phyloP scores from a whole-genome alignment of 2,797 vertebrate species.

The Cryptoblepharus egeriae region DNA sequence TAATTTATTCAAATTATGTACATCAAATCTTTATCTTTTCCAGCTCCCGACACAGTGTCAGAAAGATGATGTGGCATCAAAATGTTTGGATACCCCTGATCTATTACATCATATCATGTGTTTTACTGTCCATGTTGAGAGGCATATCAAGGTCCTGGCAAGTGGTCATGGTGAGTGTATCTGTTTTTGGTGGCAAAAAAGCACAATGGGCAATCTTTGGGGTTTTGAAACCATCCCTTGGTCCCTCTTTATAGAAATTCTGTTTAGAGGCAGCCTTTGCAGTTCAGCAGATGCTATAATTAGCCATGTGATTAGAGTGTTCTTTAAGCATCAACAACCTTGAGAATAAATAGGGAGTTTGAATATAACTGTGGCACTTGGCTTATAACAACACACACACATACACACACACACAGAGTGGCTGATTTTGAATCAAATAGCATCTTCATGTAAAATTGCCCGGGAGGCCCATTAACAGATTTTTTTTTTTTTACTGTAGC shows the following conservation, averaged over 20 bases:
- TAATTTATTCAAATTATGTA: too few relatives aligned
- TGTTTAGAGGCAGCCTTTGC: background rate
- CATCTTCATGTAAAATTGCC: background rate
- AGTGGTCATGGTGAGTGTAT: background rate
- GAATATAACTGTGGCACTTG: slow-evolving; percentile 14
- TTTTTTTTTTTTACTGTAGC: background rate
- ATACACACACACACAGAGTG: too few relatives aligned
- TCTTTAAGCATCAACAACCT: slow-evolving; percentile 33
- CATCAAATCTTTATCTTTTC: too few relatives aligned
- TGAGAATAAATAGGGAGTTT: slow-evolving; percentile 34
- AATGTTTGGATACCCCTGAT: too few relatives aligned
- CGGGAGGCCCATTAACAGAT: background rate
- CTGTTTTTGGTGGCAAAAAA: background rate
- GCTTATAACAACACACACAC: background rate
- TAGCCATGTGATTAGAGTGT: slow-evolving; percentile 28
- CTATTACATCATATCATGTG: background rate
- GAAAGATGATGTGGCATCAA: too few relatives aligned
- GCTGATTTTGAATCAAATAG: background rate
- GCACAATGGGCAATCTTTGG: background rate
- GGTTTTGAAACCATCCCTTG: slow-evolving; percentile 4
- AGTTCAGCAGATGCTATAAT: slow-evolving; percentile 31
- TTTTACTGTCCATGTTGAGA: background rate
- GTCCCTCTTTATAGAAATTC: slow-evolving; percentile 21
- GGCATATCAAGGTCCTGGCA: background rate
- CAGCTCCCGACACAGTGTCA: too few relatives aligned